These are phyloP conservation scores for Drosophila malerkotliana DNA, from an alignment of 1,140 invertebrate species.

Conservation along the genomic window DNA sequence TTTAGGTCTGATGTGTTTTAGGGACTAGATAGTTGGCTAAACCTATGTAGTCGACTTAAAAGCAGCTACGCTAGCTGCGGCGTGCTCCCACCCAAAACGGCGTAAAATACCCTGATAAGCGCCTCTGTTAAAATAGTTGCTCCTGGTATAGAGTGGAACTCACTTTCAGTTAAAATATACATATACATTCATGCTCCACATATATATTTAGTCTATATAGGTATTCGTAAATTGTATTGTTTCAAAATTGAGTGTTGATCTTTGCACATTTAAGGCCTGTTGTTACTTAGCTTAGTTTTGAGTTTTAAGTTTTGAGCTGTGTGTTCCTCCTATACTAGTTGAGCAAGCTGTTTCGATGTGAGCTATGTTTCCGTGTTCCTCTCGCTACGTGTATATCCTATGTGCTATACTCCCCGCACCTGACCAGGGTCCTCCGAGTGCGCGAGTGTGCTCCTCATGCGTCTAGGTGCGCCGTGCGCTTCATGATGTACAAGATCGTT, in stretches of 20 bases:
- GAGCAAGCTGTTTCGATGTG: conserved; percentile 57
- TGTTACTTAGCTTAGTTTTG: conserved; percentile 56
- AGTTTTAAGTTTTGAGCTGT: conserved; percentile 23
- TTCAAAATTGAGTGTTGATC: conserved; percentile 71
- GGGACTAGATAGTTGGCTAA: conserved; percentile 58
- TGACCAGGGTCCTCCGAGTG: conserved; percentile 24
- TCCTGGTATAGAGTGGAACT: conserved; percentile 49
- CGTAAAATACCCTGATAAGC: conserved; percentile 70
- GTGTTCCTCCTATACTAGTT: conserved; percentile 32
- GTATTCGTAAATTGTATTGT: conserved; percentile 52
- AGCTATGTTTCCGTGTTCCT: conserved; percentile 8
- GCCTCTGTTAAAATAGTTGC: conserved; percentile 69
- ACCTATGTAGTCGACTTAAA: conserved; percentile 54
- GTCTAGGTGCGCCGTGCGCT: conserved; percentile 37
- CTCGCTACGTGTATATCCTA: conserved; percentile 8
- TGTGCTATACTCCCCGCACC: conserved; percentile 36
- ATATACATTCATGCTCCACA: conserved; percentile 31
- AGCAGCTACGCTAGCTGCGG: conserved; percentile 44
- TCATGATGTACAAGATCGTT: conserved; percentile 42
- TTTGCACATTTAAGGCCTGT: conserved; percentile 82
- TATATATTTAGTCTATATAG: conserved; percentile 22
- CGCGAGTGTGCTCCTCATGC: conserved; percentile 8
- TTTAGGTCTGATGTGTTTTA: conserved; percentile 15
- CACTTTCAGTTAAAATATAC: conserved; percentile 66
- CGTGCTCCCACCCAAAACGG: conserved; percentile 64